Percentiles rank a stretch among this genome's conserved stretches.
These are phyloP conservation scores for Hymenochirus boettgeri DNA, from an alignment of 2,113 vertebrate species.

Conservation along the genomic window DNA sequence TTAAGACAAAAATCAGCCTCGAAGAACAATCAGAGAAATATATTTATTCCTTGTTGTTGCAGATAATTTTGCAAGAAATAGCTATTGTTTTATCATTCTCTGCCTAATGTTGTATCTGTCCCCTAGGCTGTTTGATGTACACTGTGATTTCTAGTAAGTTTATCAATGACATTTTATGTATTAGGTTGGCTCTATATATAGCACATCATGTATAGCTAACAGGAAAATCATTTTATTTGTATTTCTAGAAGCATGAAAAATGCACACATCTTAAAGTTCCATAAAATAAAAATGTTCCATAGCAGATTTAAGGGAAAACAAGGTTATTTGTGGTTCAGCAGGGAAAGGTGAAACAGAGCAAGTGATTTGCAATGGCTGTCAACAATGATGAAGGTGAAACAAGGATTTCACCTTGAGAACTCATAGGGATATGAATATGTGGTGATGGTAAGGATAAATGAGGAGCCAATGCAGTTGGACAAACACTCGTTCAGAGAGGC, in stretches of 20 bases:
- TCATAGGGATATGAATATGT: slow-evolving; percentile 48
- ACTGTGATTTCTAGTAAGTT: too few relatives aligned
- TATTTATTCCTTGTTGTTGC: too few relatives aligned
- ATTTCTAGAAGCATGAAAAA: background rate
- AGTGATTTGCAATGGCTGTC: slow-evolving; percentile 45
- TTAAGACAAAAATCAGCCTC: too few relatives aligned
- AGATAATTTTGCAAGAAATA: too few relatives aligned
- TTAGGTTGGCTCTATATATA: too few relatives aligned
- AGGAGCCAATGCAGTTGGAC: slow-evolving; percentile 49
- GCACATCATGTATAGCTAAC: too few relatives aligned
- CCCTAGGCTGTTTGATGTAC: too few relatives aligned
- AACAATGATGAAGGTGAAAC: slow-evolving; percentile 51
- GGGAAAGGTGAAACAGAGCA: slow-evolving; percentile 31
- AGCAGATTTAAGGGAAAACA: slow-evolving; percentile 7
- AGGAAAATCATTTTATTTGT: background rate
- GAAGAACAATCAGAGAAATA: too few relatives aligned
- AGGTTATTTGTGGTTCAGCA: slow-evolving; percentile 15
- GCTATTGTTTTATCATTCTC: too few relatives aligned
- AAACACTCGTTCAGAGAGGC: slow-evolving; percentile 44
- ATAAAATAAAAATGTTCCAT: background rate
- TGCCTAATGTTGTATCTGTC: too few relatives aligned
- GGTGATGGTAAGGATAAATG: slow-evolving; percentile 53
- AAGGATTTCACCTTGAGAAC: slow-evolving; percentile 53
- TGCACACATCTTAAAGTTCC: background rate
- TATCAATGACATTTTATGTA: slow-evolving; percentile 13